Evolutionary conservation across 2,797 vertebrate genomes (phyloP), one percentile per base, ranked within the genome.

Genomic region (Philypnodon macrostomus): DNA sequence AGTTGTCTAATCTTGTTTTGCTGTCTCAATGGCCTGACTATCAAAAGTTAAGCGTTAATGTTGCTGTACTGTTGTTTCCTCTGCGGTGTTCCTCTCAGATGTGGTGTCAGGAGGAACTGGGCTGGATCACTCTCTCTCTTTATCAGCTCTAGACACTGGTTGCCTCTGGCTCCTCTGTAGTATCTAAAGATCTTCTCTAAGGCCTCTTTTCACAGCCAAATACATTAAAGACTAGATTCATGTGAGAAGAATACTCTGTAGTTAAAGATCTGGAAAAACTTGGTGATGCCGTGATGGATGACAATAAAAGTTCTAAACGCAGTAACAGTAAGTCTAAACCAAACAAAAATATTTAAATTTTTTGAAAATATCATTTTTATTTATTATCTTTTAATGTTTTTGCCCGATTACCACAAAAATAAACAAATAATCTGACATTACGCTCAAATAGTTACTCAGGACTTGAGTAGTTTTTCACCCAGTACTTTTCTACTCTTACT

Each of bases 191-290:
- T 79, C 75, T 79, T 47, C 64, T 75, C 40, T 39, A 59, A 67
- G 79, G 70, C 53, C 44, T 59, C 62, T 84, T 86, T 86, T 87
- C 83, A 44, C 57, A 63, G 60, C 34, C 38, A 84, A 87, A 82
- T 82, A 65, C 73, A 87, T 86, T 83, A 85, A 84, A 83, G 68
- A 63, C 63, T 67, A 77, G 79, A 82, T 84, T 86, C 80, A 82
- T 83, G 83, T 64, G 63, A 74, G 38, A 47, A 56, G 63, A 54
- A 75, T 63, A 58, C n/a, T n/a, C n/a, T n/a, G n/a, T 62, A 69
- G 58, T 56, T 50, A 71, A 73, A 57, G 66, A 48, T n/a, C 64
- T 50, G 63, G 66, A 39, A 61, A 49, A 50, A 47, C 39, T 68
- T 35, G 33, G 13, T 34, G 33, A 59, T n/a, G n/a, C n/a, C n/a